A percentile compares a stretch with the other conserved stretches of the same genome.
phyloP scores from a whole-genome alignment of 1,140 invertebrate species.

The Procambarus virginalis region DNA sequence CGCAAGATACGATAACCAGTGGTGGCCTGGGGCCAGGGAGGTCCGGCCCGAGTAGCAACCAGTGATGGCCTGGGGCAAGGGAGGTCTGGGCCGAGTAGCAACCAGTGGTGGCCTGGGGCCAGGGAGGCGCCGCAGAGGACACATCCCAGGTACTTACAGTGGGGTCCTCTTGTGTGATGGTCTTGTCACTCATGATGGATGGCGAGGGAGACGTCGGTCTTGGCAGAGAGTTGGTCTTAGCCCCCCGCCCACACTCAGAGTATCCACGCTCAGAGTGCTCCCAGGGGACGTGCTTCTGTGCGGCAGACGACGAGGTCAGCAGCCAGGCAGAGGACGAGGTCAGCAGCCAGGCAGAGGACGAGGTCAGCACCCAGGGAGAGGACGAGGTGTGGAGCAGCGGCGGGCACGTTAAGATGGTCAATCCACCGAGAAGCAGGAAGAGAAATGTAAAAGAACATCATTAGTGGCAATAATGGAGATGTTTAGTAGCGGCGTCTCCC shows the following conservation, averaged over 20 bases:
- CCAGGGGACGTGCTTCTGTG: slow-evolving; percentile 71
- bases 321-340: neutral
- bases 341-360: neutral
- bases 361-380: neutral
- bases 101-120: too few relatives aligned
- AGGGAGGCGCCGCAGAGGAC: too few relatives aligned
- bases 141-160: slow-evolving; percentile 47
- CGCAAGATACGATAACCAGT: too few relatives aligned
- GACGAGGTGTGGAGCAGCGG: neutral
- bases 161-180: slow-evolving; percentile 75
- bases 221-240: slow-evolving; percentile 79
- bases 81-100: too few relatives aligned
- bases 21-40: too few relatives aligned
- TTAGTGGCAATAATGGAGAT: too few relatives aligned
- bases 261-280: slow-evolving; percentile 75
- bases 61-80: too few relatives aligned
- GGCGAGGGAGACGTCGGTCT: slow-evolving; percentile 88
- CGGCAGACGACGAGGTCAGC: neutral
- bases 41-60: too few relatives aligned
- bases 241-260: slow-evolving; percentile 70
- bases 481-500: too few relatives aligned
- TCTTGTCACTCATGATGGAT: slow-evolving; percentile 86
- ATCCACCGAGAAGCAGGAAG: too few relatives aligned
- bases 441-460: too few relatives aligned
- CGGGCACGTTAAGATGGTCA: too few relatives aligned